Conservation (phyloP, 2,888 invertebrate species). For the Polymixis flavicincta region DNA sequence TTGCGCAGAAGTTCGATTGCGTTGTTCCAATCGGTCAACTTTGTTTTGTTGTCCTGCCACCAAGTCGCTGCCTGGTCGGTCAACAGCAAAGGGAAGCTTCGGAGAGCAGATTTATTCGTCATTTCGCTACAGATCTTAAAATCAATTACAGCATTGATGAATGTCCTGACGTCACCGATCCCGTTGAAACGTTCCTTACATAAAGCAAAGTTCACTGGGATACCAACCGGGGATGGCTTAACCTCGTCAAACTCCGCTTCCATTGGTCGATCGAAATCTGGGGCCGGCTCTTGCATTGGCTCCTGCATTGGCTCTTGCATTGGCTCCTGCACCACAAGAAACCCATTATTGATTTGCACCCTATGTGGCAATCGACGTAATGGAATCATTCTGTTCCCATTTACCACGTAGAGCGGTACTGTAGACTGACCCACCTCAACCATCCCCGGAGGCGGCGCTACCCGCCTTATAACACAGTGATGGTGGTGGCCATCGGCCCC, state of each 20-base stretch:
- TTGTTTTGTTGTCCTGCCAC: constrained; percentile 26
- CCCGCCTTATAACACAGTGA: neutral
- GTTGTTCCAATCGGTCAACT: constrained; percentile 13
- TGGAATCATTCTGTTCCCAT: no score
- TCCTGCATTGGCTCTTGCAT: neutral
- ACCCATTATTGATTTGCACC: neutral
- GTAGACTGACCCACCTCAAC: neutral
- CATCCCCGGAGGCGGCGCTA: neutral
- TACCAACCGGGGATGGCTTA: neutral
- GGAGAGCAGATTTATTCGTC: constrained; percentile 30
- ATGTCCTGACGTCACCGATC: constrained; percentile 26
- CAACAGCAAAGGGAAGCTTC: constrained; percentile 28
- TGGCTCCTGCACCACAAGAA: neutral
- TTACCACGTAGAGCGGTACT: neutral
- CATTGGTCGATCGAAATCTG: neutral
- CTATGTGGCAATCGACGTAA: neutral
- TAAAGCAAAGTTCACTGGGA: constrained; percentile 13
- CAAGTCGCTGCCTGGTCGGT: constrained; percentile 23
- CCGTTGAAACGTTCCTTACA: constrained; percentile 32
- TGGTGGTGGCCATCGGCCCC: neutral
- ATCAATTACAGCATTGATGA: constrained; percentile 26
- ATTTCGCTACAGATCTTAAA: constrained; percentile 30
- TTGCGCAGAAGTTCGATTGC: constrained; percentile 13
- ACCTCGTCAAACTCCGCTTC: neutral
- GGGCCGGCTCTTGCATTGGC: neutral